Percentiles rank a stretch among this genome's conserved stretches.
Evolutionary conservation across 1,140 invertebrate genomes (phyloP).

Genomic region (Sinella curviseta): DNA sequence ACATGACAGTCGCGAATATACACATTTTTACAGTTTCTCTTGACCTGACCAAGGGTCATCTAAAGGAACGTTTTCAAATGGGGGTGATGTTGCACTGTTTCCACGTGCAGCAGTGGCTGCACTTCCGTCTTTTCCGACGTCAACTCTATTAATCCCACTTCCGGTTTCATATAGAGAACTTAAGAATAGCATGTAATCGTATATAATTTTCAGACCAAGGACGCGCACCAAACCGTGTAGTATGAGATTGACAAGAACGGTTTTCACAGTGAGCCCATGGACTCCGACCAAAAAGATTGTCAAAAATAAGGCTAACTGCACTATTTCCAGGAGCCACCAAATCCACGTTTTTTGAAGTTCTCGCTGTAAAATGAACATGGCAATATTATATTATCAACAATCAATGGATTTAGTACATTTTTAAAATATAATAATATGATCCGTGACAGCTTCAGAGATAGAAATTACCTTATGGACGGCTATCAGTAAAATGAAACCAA

Average conservation of each 20-base stretch:
- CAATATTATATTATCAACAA: neutral
- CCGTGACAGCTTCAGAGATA: too few species aligned
- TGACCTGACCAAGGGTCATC: constrained; percentile 20
- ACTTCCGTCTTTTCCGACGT: neutral
- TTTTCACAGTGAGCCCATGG: constrained; percentile 14
- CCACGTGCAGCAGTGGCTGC: neutral
- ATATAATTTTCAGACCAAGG: constrained; percentile 38
- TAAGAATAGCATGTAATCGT: constrained; percentile 33
- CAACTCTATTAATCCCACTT: constrained; percentile 14
- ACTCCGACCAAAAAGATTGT: constrained; percentile 31
- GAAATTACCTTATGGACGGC: constrained; percentile 37
- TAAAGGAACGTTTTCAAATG: neutral
- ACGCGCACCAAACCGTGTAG: constrained; percentile 22
- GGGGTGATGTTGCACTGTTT: too few species aligned
- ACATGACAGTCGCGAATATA: too few species aligned
- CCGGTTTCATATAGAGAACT: constrained; percentile 8
- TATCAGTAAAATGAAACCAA: constrained; percentile 25
- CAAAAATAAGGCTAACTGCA: constrained; percentile 5
- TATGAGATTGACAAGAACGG: constrained; percentile 19
- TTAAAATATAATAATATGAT: too few species aligned
- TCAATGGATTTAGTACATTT: neutral
- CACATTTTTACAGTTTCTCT: constrained; percentile 20
- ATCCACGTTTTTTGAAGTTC: constrained; percentile 32
- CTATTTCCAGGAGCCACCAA: constrained; percentile 34
- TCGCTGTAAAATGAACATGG: constrained; percentile 5